phyloP scores from a whole-genome alignment of 2,797 vertebrate genomes.

The Halcyon badia region DNA sequence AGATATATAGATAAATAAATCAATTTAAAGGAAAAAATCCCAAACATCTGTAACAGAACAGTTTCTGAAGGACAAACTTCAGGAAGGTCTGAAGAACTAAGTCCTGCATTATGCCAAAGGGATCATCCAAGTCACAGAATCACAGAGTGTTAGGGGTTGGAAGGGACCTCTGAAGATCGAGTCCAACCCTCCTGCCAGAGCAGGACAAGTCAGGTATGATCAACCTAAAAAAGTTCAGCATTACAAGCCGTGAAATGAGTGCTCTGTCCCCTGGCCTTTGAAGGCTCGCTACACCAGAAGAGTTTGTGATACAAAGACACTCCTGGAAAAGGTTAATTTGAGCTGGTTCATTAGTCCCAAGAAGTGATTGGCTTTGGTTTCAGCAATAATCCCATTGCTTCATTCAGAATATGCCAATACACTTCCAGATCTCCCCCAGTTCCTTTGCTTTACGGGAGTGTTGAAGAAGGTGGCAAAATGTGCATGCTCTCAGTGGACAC shows the following conservation, averaged over 20 bases:
- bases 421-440: background rate
- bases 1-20: no score
- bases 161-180: no score
- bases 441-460: background rate
- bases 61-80: background rate
- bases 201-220: background rate
- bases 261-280: background rate
- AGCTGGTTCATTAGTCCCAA: background rate
- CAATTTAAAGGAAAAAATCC: no score
- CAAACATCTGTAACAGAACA: background rate
- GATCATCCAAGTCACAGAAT: background rate
- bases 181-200: no score
- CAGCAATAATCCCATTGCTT: background rate
- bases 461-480: background rate
- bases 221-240: background rate
- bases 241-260: background rate
- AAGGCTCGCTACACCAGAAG: rapidly evolving
- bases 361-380: background rate
- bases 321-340: background rate
- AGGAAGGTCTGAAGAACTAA: background rate
- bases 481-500: background rate
- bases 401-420: background rate
- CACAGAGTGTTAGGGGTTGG: no score
- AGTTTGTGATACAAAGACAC: background rate
- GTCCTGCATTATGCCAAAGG: background rate